Base-by-base conservation (phyloP, 2,113 vertebrate genomes). In the Aspidoscelis tigris region DNA sequence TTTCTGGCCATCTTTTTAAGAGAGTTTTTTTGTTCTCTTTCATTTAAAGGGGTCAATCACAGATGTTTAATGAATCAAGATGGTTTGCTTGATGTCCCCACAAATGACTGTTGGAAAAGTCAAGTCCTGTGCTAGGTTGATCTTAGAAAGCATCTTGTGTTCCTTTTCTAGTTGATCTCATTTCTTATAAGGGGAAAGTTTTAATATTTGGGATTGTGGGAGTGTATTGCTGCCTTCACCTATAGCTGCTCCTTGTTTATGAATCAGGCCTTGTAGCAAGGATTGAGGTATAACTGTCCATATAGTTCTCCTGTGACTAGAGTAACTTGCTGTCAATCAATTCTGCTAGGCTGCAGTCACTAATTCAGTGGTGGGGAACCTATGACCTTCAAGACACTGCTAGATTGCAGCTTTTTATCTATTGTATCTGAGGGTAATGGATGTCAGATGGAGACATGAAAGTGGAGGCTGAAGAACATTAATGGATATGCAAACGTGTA, bases 121-220 rank as follows among this genome's bases (percentile, higher is more conserved):
- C 18, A 44, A 20, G 24, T 43, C 22, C 10, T 50, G 39, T 26
- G 41, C 20, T 22, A 79, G 47, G 41, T 41, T 44, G 39, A 26
- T 58, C 16, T 65, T 83, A 39, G 72, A 76, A 73, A 83, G 14
- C 24, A 7, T 24, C 26, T 68, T 64, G 39, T 68, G 64, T n/a
- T 53, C 44, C 7, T 2, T 2, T 22, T 41, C 5, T 0, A 64
- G 71, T 26, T 66, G 44, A 44, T n/a, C 18, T n/a, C 5, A 66
- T n/a, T 75, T 58, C 1, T 53, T 82, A 58, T 61, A 3, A 61
- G 16, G 8, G 70, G 41, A 69, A 50, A 43, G 55, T 33, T 2
- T 2, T 0, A 18, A 11, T 4, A 65, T 2, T 0, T 1, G 0
- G 3, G 41, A 26, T 73, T 26, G 22, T 43, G 50, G 70, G 75